A percentile compares a stretch with the other conserved stretches of the same genome.
These are phyloP conservation scores for Bos indicus DNA, from an alignment of 2,113 vertebrate genomes.

Conservation along the genomic window DNA sequence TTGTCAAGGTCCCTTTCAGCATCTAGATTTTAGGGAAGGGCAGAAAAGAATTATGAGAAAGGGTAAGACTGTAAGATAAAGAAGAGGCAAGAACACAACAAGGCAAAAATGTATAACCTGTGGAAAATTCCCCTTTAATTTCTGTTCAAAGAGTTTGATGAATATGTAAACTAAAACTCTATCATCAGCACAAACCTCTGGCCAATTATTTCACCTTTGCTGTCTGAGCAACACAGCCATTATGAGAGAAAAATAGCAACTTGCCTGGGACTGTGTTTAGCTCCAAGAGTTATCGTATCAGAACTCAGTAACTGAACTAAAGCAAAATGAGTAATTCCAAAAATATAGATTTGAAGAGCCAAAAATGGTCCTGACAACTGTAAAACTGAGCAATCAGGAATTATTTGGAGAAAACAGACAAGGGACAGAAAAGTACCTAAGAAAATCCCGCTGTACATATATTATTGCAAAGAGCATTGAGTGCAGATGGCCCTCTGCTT, in stretches of 20 bases:
- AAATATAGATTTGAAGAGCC: neutral
- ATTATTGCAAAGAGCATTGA: neutral
- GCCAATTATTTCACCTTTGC: neutral
- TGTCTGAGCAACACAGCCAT: neutral
- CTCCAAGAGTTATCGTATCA: neutral
- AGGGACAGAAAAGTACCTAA: neutral
- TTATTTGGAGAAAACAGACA: conserved; percentile 1
- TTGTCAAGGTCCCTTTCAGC: neutral
- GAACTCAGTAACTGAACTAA: neutral
- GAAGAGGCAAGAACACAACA: neutral
- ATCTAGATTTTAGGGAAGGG: neutral
- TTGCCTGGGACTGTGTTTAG: neutral
- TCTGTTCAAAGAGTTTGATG: neutral
- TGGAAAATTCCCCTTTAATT: neutral
- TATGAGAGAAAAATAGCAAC: neutral
- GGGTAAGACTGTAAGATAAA: neutral
- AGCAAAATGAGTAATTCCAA: neutral
- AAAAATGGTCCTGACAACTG: neutral
- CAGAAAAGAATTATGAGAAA: neutral
- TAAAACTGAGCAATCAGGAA: neutral
- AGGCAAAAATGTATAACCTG: neutral
- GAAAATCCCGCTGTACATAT: neutral
- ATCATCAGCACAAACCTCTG: neutral
- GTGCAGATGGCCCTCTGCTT: neutral
- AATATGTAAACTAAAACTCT: neutral